Evolutionary conservation across 2,888 invertebrate species (phyloP), one percentile per base, ranked within the genome.

Genomic region (Coecobrya sp.): DNA sequence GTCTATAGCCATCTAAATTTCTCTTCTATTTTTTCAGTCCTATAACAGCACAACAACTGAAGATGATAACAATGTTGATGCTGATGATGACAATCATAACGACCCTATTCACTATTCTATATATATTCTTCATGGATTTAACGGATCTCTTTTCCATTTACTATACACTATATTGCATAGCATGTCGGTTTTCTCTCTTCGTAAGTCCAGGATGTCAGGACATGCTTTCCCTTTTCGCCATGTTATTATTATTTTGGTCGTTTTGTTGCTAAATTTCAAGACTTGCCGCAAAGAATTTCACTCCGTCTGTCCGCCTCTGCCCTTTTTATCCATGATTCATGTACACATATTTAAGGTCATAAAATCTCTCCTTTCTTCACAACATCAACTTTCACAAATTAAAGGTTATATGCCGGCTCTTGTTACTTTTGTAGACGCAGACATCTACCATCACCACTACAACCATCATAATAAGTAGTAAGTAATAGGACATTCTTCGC

Each of bases 101-200:
- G 89, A 89, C 70, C 62, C 89, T 68, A 89, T 89, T 87, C 70
- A 27, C 79, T 27, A 62, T 70, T n/a, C 45, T 45, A 16, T 49
- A 27, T 79, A 45, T 73, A 52, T 27, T 30, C 49, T 49, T 25
- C 62, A 49, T 49, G 65, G 88, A 88, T 88, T 88, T 81, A 88
- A 88, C 79, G 81, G 62, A 88, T 88, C 88, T 81, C 49, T 49
- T 88, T 81, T 30, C 81, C 88, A 88, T 88, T 88, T 79, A 27
- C 27, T 42, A 45, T 70, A 59, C 73, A 1, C 30, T 55, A 76
- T 42, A 55, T 52, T 13, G 70, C 19, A 25, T 10, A 62, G 25
- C 62, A 62, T 22, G 62, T 62, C 62, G 62, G 13, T 70, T n/a
- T 11, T 42, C n/a, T 42, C 5, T 30, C n/a, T 13, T 42, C 25